These are phyloP conservation scores for Drosophila triauraria DNA, from an alignment of 1,140 invertebrate species.

Conservation along the genomic window DNA sequence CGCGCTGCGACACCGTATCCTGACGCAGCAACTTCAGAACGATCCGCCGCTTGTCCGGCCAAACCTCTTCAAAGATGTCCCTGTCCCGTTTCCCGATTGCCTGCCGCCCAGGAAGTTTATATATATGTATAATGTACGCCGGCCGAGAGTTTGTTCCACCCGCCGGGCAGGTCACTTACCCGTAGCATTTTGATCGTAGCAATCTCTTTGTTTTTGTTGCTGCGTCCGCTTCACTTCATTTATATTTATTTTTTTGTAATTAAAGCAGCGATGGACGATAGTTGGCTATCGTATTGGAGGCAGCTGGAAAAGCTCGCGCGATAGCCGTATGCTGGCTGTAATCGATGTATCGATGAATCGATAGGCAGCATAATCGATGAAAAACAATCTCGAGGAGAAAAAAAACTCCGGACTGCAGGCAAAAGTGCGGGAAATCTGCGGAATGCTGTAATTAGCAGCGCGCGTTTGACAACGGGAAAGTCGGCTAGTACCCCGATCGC, in stretches of 20 bases:
- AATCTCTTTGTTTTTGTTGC: constrained; percentile 54
- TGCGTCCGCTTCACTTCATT: constrained; percentile 49
- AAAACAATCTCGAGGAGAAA: constrained; percentile 15
- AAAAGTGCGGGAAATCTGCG: constrained; percentile 55
- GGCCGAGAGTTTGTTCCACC: constrained; percentile 7
- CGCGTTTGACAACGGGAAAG: constrained; percentile 24
- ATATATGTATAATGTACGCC: neutral
- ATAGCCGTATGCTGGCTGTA: neutral
- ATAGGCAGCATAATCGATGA: neutral
- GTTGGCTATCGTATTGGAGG: constrained; percentile 5
- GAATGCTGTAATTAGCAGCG: constrained; percentile 25
- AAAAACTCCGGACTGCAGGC: constrained; percentile 16
- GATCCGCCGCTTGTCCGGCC: constrained; percentile 96
- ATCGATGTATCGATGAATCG: constrained; percentile 10
- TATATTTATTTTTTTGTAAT: constrained; percentile 50
- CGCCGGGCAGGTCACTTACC: constrained; percentile 52
- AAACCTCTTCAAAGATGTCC: constrained; percentile 95
- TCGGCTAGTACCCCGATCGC: neutral
- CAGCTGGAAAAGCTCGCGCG: constrained; percentile 5
- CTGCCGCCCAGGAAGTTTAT: constrained; percentile 44
- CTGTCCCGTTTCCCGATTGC: constrained; percentile 78
- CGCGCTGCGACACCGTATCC: constrained; percentile 95
- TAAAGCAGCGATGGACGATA: constrained; percentile 35
- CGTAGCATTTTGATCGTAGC: constrained; percentile 60
- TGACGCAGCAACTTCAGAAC: constrained; percentile 95